Evolutionary conservation across 1,140 invertebrate genomes (phyloP).

Genomic region (Drosophila nannoptera): DNA sequence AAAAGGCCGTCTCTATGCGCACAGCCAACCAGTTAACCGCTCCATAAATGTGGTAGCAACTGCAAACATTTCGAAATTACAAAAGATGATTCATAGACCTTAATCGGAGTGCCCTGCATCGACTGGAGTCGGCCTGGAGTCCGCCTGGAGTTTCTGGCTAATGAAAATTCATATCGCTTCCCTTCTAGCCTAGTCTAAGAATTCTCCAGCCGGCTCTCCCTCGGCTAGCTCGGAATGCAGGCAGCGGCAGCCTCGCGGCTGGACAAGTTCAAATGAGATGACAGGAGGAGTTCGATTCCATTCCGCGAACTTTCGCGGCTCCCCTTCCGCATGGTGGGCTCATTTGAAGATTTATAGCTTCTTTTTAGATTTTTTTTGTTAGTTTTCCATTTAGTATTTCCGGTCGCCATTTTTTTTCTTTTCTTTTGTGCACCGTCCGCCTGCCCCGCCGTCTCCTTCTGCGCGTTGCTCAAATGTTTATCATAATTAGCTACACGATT

Average conservation of each 20-base stretch:
- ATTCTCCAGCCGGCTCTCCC: neutral
- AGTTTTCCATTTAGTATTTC: slow-evolving; percentile 31
- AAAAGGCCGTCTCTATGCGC: slow-evolving; percentile 11
- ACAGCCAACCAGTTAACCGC: slow-evolving; percentile 31
- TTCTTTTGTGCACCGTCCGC: slow-evolving; percentile 9
- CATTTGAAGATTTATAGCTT: neutral
- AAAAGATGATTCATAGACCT: slow-evolving; percentile 35
- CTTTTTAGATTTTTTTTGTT: neutral
- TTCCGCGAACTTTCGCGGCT: no score
- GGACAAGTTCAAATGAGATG: no score
- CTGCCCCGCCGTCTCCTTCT: slow-evolving; percentile 29
- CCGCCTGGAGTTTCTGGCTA: neutral
- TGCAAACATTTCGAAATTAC: slow-evolving; percentile 38
- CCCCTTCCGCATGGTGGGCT: no score
- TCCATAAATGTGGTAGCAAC: slow-evolving; percentile 32
- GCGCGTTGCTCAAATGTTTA: slow-evolving; percentile 56
- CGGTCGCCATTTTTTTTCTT: slow-evolving; percentile 30
- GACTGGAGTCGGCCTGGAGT: neutral
- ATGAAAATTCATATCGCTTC: neutral
- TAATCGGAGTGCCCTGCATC: slow-evolving; percentile 7
- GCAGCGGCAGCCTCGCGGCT: no score
- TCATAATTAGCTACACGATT: slow-evolving; percentile 73
- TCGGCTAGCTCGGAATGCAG: no score
- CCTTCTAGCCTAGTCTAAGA: neutral
- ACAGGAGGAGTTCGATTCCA: no score